Base-by-base conservation (phyloP, 2,113 vertebrate species). In the Camelus bactrianus region DNA sequence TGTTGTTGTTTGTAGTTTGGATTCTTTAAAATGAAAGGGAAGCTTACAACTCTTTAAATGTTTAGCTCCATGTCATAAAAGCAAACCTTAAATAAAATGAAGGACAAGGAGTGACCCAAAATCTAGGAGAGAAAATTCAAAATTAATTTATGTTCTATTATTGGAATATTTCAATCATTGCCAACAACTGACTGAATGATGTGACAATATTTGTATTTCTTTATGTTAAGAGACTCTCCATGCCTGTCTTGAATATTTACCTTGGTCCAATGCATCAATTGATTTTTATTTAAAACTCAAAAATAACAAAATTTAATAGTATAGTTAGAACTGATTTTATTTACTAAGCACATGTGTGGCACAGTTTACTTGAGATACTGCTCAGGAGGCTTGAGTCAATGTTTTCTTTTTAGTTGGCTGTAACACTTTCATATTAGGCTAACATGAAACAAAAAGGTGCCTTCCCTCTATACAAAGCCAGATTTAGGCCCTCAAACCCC, bases 11-110 rank as follows among this genome's bases (percentile, higher is more conserved):
- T 65, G 56, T 46, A 70, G 42, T 60, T 89, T 58, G 58, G 10
- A 83, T 96, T 92, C 19, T 84, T 89, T 79, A 85, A 93, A 76
- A 70, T 46, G 15, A 76, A 91, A 20, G 11, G 1, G 17, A 86
- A 95, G 38, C 24, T 48, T 46, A 70, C 16, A 70, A 50, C 0
- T 10, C 8, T 72, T 94, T 67, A 46, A 72, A 32, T 52, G 2
- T 52, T 28, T 28, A 54, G 5, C 8, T 50, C 3, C 24, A 32
- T 35, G 38, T 56, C 73, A 90, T 30, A 69, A 50, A 86, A 60
- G 48, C 14, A 70, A 83, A 95, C 35, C 58, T 85, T 56, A 94
- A 76, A 69, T 77, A 79, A 94, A 83, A 48, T 38, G 4, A 67
- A 7, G 12, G 17, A 15, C 2, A 58, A 8, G 54, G 54, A 79